Base-by-base conservation (phyloP, 2,113 vertebrate species). In the Etheostoma spectabile region DNA sequence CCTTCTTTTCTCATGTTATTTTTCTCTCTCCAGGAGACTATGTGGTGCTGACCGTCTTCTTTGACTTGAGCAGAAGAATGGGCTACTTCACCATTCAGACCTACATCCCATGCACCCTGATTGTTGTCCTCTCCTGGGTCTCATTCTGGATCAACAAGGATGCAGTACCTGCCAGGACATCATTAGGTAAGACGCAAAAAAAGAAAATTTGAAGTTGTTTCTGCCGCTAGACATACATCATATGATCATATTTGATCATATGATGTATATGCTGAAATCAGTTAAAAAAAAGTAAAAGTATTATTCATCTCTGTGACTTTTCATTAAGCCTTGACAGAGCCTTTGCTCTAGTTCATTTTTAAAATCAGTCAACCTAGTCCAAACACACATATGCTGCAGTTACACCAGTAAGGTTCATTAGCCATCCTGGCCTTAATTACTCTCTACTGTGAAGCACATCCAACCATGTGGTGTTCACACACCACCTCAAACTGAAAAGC, bases 111-210 rank as follows among this genome's bases (percentile, higher is more conserved):
- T 99, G 98, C 93, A 99, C 98, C 1, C 97, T 99, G 42, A 99
- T 99, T 5, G 98, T 99, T 3, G 98, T 99, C 53, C 90, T 99
- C 10, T 99, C 98, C 48, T 99, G 98, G 98, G 98, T 99, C 45
- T 99, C 98, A 14, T 99, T 99, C 91, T 99, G 98, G 98, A 99
- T 99, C 91, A 99, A 99, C 87, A 99, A 99, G 91, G 98, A 99
- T 85, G 98, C 98, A 0, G 98, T 99, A 15, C 98, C 98, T 78
- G 98, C 98, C 66, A 96, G 98, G 91, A 99, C 98, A 19, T 99
- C 98, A 45, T 90, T 99, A 89, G 98, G 98, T 99, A 93, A 94
- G 91, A 74, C 19, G 3, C 1, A 42, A 14, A 21, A 27, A 27
- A 27, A 27, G 11, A 6, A 8, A 33, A 5, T 8, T 38, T 22